Evolutionary conservation across 2,113 vertebrate species (phyloP).

Genomic region (Maccullochella peelii): DNA sequence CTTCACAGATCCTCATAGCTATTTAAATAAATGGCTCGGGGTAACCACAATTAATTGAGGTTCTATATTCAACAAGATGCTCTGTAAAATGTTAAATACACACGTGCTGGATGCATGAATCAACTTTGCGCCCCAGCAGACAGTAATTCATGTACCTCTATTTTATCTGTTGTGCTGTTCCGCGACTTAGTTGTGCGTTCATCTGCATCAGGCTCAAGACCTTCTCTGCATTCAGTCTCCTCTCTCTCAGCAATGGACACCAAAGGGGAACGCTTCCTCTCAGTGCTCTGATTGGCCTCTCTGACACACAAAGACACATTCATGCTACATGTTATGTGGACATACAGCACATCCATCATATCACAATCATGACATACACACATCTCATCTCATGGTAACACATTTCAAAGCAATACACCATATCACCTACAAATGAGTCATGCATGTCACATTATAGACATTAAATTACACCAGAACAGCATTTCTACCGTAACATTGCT

Average conservation of each 20-base stretch:
- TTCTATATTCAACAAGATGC: not conserved
- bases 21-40: not conserved
- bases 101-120: not conserved
- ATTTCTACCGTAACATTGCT: not conserved
- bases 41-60: not conserved
- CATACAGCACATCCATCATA: slow-evolving; percentile 26
- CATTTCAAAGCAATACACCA: not conserved
- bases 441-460: slow-evolving; percentile 6
- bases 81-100: not conserved
- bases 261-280: slow-evolving; percentile 76
- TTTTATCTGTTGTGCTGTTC: slow-evolving; percentile 49
- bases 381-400: slow-evolving; percentile 19
- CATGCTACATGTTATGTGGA: slow-evolving; percentile 11
- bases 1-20: not conserved
- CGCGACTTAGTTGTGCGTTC: slow-evolving; percentile 29
- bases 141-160: slow-evolving; percentile 80
- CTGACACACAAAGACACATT: slow-evolving; percentile 73
- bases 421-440: slow-evolving; percentile 31
- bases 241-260: slow-evolving; percentile 83
- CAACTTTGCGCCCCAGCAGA: not conserved
- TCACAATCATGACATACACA: slow-evolving; percentile 6
- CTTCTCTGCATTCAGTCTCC: slow-evolving; percentile 69
- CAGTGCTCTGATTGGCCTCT: slow-evolving; percentile 54
- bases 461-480: not conserved
- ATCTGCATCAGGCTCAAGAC: slow-evolving; percentile 51